These are phyloP conservation scores for Nothoprocta pentlandii DNA, from an alignment of 2,113 vertebrate genomes.

Conservation along the genomic window DNA sequence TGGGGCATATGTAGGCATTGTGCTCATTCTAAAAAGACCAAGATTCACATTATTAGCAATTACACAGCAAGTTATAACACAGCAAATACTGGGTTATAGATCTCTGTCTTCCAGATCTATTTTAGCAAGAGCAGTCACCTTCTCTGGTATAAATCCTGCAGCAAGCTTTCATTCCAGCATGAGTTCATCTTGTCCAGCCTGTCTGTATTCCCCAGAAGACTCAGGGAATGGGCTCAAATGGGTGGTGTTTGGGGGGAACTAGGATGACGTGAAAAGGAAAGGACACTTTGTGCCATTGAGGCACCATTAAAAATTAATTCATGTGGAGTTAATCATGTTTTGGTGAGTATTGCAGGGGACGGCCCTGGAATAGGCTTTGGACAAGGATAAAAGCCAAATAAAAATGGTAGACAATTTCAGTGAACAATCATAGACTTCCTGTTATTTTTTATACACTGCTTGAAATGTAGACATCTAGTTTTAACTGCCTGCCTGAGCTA, in stretches of 20 bases:
- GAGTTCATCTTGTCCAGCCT: background rate
- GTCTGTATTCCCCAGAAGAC: background rate
- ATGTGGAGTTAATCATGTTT: accelerated
- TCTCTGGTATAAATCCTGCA: background rate
- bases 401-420: background rate
- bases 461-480: background rate
- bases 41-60: background rate
- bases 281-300: background rate
- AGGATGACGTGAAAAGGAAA: background rate
- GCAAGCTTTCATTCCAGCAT: background rate
- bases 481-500: background rate
- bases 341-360: background rate
- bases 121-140: background rate
- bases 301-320: background rate
- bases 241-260: background rate
- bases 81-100: background rate
- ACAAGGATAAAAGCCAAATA: background rate
- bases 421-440: background rate
- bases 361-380: background rate
- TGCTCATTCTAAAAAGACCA: background rate
- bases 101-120: background rate
- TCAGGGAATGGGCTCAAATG: background rate
- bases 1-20: background rate
- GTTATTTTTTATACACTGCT: background rate
- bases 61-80: background rate